Evolutionary conservation across 2,113 vertebrate genomes (phyloP).

Genomic region (Tychaedon coryphoeus): DNA sequence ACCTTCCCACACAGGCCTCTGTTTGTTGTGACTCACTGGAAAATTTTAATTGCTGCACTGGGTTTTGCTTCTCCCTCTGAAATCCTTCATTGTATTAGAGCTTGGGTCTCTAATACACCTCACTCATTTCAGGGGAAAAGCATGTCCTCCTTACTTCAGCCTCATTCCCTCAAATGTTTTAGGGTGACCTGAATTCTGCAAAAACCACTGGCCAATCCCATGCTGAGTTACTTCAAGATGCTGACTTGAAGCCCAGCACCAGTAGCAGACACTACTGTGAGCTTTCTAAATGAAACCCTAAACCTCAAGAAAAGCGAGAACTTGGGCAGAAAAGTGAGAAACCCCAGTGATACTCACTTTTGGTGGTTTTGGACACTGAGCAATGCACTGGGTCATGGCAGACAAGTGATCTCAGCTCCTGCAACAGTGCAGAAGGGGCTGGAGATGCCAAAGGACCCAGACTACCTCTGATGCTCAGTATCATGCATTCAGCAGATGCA

Average conservation of each 20-base stretch:
- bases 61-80: neutral
- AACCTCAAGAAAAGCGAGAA: neutral
- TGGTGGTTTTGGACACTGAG: fast-evolving
- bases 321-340: neutral
- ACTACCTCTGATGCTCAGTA: neutral
- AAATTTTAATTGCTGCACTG: neutral
- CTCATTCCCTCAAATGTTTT: neutral
- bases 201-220: neutral
- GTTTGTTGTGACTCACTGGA: neutral
- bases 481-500: neutral
- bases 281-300: neutral
- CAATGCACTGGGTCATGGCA: neutral
- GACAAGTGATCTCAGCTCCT: neutral
- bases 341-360: neutral
- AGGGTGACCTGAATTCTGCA: neutral
- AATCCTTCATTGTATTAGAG: neutral
- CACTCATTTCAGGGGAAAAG: neutral
- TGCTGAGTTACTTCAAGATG: neutral
- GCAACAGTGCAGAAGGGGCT: neutral
- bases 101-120: neutral
- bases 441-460: neutral
- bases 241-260: neutral
- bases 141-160: neutral
- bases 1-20: neutral
- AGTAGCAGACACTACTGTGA: neutral